phyloP scores from a whole-genome alignment of 2,113 vertebrate species.

The Nicator chloris region DNA sequence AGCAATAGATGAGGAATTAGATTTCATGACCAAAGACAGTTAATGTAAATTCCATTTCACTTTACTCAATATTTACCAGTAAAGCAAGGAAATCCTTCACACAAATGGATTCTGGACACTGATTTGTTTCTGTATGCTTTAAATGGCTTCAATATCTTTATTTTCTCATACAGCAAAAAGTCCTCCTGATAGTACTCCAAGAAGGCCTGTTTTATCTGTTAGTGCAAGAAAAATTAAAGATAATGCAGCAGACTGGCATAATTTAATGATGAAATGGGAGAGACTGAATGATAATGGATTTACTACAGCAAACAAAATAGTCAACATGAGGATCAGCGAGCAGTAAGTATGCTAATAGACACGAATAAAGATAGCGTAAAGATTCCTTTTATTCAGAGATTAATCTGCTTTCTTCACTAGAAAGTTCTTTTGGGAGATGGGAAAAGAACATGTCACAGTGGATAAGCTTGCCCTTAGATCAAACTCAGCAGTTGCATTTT shows the following conservation, averaged over 20 bases:
- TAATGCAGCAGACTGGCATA: slow-evolving; percentile 94
- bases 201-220: slow-evolving; percentile 80
- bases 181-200: slow-evolving; percentile 61
- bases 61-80: background rate
- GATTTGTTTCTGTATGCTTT: background rate
- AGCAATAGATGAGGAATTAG: background rate
- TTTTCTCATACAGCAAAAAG: slow-evolving; percentile 58
- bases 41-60: background rate
- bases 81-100: background rate
- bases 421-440: background rate
- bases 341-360: slow-evolving; percentile 66
- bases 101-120: background rate
- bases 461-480: background rate
- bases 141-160: background rate
- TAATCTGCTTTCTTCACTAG: background rate
- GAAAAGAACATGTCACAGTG: background rate
- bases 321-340: slow-evolving; percentile 76
- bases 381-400: background rate
- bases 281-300: slow-evolving; percentile 81
- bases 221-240: slow-evolving; percentile 91
- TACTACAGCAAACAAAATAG: slow-evolving; percentile 73
- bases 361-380: background rate
- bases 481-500: background rate
- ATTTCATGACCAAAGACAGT: background rate
- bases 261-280: slow-evolving; percentile 90